Base-by-base conservation (phyloP, 2,888 invertebrate species). In the Eristalinus aeneus region DNA sequence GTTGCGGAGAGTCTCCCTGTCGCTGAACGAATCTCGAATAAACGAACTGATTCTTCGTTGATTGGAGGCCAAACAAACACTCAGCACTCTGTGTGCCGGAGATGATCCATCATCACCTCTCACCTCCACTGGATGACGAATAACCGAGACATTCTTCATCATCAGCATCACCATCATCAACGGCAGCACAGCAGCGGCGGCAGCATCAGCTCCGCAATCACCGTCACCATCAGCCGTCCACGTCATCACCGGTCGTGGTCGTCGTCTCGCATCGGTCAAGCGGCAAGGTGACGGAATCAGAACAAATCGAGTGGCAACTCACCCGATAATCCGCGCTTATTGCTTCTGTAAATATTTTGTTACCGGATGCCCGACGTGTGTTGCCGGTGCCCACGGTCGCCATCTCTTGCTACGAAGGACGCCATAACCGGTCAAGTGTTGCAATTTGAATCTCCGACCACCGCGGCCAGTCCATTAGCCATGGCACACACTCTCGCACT, bases 31-130 rank as follows among this genome's bases (percentile, higher is more conserved):
- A 46, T 46, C 46, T 46, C 54, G 36, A 86, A 82, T 81, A 86
- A 86, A 86, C 82, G 86, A 86, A 86, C 86, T 86, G 86, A 86
- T 86, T 86, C 86, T 82, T 74, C 82, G 82, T 82, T 86, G 86
- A 86, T 86, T 86, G 86, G 77, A 86, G 73, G 77, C 73, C 86
- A 86, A 86, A 86, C 77, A 86, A 82, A 86, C 61, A 80, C 84
- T 67, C 65, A 69, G 34, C 74, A 9, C 61, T 72, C 61, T 63
- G 36, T 63, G 63, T 58, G 32, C 65, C 56, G 54, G 63, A 76
- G 77, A 77, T 76, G 69, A 68, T 71, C 71, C 54, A 71, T 74
- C 80, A 63, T 82, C 82, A 77, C 73, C 77, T 77, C 80, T 80
- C 65, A 74, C 74, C 81, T 69, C 39, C 10, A 61, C 68, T 53